Percentiles rank a stretch among this genome's conserved stretches.
phyloP scores from a whole-genome alignment of 2,113 vertebrate species.

The Oostethus manadensis region DNA sequence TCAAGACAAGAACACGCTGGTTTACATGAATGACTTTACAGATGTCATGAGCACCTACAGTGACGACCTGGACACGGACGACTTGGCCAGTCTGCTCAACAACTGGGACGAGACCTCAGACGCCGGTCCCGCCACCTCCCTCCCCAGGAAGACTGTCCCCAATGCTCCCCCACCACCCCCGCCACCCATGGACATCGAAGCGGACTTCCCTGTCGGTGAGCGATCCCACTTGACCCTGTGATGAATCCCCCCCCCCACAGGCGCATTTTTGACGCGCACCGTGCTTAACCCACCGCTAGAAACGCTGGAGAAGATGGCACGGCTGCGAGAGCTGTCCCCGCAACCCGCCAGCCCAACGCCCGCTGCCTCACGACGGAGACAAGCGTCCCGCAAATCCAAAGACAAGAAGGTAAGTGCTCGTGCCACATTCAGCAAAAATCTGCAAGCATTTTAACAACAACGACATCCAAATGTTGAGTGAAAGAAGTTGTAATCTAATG shows the following conservation, averaged over 20 bases:
- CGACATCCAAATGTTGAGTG: too few relatives aligned
- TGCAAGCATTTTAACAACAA: too few relatives aligned
- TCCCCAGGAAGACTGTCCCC: constrained; percentile 38
- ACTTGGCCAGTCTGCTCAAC: constrained; percentile 84
- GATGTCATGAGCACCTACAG: constrained; percentile 84
- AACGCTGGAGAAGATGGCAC: constrained; percentile 50
- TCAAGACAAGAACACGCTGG: too few relatives aligned
- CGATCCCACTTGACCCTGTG: too few relatives aligned
- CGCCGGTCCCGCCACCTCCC: constrained; percentile 16
- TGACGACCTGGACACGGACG: constrained; percentile 86
- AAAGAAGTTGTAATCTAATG: too few relatives aligned
- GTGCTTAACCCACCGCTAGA: constrained; percentile 21
- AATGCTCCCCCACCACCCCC: constrained; percentile 58
- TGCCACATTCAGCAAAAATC: too few relatives aligned
- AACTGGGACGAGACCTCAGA: constrained; percentile 88
- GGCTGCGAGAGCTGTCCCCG: constrained; percentile 16
- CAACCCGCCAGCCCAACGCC: constrained; percentile 56
- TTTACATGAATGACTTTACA: constrained; percentile 40
- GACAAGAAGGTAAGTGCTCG: constrained; percentile 80
- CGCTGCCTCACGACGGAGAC: constrained; percentile 34
- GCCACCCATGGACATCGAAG: constrained; percentile 83
- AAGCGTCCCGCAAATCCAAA: constrained; percentile 77
- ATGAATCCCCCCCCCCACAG: background rate
- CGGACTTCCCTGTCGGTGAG: constrained; percentile 85
- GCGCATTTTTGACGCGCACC: background rate